Evolutionary conservation across 2,797 vertebrate genomes (phyloP).

Genomic region (Ibycter americanus): DNA sequence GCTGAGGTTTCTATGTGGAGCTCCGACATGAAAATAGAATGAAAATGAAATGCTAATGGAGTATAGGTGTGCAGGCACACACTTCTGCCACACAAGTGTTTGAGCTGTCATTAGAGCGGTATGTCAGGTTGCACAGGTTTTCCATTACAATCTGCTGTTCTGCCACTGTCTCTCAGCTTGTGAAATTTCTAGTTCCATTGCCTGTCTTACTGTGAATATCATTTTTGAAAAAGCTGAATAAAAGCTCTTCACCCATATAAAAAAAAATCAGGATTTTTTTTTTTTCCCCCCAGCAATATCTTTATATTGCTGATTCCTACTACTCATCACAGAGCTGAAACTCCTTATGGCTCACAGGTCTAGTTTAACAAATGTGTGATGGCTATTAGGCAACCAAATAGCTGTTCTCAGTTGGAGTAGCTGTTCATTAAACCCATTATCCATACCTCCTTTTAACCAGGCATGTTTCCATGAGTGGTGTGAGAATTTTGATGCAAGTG

Average conservation of each 20-base stretch:
- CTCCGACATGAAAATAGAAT: not conserved
- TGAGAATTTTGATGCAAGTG: slow-evolving; percentile 3
- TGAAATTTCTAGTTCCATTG: not conserved
- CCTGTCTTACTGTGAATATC: not conserved
- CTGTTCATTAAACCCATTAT: slow-evolving; percentile 24
- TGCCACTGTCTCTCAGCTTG: not conserved
- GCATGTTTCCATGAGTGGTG: not conserved
- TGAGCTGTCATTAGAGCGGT: not conserved
- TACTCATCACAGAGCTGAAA: not conserved
- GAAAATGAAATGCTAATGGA: not conserved
- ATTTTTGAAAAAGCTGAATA: not conserved
- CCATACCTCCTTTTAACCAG: not conserved
- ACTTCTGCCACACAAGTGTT: not conserved
- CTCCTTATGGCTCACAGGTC: not conserved
- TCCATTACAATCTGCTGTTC: not conserved
- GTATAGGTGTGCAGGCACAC: not conserved
- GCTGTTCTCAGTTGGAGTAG: not conserved
- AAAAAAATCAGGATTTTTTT: not conserved
- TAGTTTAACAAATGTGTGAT: not conserved
- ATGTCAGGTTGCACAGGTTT: not conserved
- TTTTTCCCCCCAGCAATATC: not conserved
- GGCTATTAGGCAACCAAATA: not conserved
- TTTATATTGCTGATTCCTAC: not conserved
- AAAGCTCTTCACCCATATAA: not conserved
- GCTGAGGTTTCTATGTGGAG: not conserved